Conservation (phyloP, 2,797 vertebrate genomes). For the Gastrophryne carolinensis region DNA sequence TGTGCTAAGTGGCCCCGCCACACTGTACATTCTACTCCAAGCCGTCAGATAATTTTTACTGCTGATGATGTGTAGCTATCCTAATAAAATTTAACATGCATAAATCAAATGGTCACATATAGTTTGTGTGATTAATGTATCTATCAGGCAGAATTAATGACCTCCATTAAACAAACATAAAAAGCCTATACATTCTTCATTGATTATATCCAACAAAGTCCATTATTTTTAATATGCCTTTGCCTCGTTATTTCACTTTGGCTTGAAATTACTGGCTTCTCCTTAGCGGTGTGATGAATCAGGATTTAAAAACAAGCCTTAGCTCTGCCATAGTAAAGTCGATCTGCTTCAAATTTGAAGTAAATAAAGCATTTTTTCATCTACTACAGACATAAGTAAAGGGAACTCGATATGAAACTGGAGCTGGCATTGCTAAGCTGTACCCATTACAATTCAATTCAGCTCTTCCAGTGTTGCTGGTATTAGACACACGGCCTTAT, state of each 20-base stretch:
- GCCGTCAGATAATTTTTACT: conserved; percentile 38
- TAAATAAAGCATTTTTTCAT: too few species aligned
- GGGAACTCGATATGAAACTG: too few species aligned
- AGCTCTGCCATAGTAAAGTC: too few species aligned
- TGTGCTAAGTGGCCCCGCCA: conserved; percentile 17
- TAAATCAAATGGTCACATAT: conserved; percentile 49
- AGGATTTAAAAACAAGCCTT: not conserved
- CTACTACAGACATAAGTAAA: too few species aligned
- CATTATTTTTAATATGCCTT: conserved; percentile 45
- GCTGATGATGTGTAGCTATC: conserved; percentile 39
- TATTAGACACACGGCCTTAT: too few species aligned
- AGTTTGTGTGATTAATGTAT: conserved; percentile 45
- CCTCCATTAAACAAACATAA: conserved; percentile 49
- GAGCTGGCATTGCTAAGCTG: too few species aligned
- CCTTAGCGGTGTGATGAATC: not conserved
- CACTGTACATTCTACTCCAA: conserved; percentile 21
- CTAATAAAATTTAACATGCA: conserved; percentile 46
- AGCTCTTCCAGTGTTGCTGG: too few species aligned
- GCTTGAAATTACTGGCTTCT: conserved; percentile 8
- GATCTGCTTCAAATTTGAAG: too few species aligned
- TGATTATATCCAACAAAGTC: conserved; percentile 43
- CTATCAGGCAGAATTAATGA: conserved; percentile 48
- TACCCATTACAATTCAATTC: too few species aligned
- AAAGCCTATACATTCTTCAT: conserved; percentile 46
- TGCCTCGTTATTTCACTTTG: conserved; percentile 35